Base-by-base conservation (phyloP, 2,113 vertebrate species). In the Toxostoma redivivum region DNA sequence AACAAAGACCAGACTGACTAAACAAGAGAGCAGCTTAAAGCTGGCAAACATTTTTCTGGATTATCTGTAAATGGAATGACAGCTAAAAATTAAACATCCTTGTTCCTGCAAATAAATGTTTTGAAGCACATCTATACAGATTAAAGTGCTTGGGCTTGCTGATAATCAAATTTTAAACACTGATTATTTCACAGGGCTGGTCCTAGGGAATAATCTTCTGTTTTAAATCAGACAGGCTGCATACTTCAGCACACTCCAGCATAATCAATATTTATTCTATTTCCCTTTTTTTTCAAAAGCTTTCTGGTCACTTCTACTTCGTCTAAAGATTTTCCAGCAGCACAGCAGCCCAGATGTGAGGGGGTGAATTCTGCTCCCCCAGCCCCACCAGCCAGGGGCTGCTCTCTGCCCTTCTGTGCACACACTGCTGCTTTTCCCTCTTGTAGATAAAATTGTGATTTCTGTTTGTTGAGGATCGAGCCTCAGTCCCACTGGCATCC, bases 71-170 rank as follows among this genome's bases (percentile, higher is more conserved):
- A 91, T 28, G 54, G 73, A 94, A 94, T 3, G 44, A 78, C 15
- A 88, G 71, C 71, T 90, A 65, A 77, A 95, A 94, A 86, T 74
- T 47, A 96, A 95, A 95, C 76, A 86, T 48, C 67, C 80, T 81
- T 92, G 76, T 44, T 92, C 79, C 64, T 38, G 42, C 79, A 96
- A 91, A 90, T 54, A 66, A 91, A 90, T 37, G 44, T 48, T 83
- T 48, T 23, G 58, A 86, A 83, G 62, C 67, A 85, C 73, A 86
- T 88, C 60, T 11, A 27, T 64, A 28, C 69, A 86, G 76, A 92
- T 93, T 88, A 86, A 83, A 80, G 76, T 62, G 85, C 72, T 86
- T 40, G 21, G 40, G 64, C 44, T 20, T 66, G 67, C 90, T 24
- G 56, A 67, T 92, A 94, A 94, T 70, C 30, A 66, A 35, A 77